Evolutionary conservation across 2,888 invertebrate species (phyloP).

Genomic region (Hemistola chrysoprasaria): DNA sequence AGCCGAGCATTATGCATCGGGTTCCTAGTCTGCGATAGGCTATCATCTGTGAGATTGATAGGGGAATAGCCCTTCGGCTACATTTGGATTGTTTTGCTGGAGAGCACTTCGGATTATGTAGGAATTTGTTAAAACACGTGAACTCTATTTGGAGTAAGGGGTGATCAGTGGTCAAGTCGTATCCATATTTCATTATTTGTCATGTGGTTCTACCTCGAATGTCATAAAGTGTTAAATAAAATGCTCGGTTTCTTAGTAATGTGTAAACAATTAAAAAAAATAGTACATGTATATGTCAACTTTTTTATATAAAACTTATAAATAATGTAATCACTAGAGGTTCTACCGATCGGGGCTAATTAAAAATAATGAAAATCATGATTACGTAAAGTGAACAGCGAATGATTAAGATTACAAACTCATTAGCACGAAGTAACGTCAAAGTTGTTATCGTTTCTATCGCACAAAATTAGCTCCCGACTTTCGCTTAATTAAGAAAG

Average conservation of each 20-base stretch:
- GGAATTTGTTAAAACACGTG: conserved; percentile 59
- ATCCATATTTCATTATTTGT: no score
- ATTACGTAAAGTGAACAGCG: conserved; percentile 41
- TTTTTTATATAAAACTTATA: neutral
- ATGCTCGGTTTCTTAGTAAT: no score
- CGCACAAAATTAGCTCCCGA: conserved; percentile 67
- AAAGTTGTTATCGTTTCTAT: conserved; percentile 66
- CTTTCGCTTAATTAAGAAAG: conserved; percentile 78
- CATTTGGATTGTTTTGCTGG: conserved; percentile 59
- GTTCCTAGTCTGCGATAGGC: conserved; percentile 67
- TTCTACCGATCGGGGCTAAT: conserved; percentile 30
- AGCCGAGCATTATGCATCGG: conserved; percentile 77
- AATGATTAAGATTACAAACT: conserved; percentile 51
- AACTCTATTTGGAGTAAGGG: conserved; percentile 25
- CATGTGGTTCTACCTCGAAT: no score
- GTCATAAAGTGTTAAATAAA: no score
- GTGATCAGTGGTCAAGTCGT: conserved; percentile 1
- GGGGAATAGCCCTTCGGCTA: conserved; percentile 76
- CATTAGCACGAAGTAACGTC: conserved; percentile 58
- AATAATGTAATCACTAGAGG: conserved; percentile 1
- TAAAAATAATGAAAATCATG: conserved; percentile 49
- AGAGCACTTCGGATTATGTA: conserved; percentile 54
- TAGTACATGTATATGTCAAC: neutral
- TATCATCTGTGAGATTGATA: conserved; percentile 81
- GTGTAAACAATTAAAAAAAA: neutral